phyloP scores from a whole-genome alignment of 2,113 vertebrate genomes.

The Lophochroa leadbeateri region DNA sequence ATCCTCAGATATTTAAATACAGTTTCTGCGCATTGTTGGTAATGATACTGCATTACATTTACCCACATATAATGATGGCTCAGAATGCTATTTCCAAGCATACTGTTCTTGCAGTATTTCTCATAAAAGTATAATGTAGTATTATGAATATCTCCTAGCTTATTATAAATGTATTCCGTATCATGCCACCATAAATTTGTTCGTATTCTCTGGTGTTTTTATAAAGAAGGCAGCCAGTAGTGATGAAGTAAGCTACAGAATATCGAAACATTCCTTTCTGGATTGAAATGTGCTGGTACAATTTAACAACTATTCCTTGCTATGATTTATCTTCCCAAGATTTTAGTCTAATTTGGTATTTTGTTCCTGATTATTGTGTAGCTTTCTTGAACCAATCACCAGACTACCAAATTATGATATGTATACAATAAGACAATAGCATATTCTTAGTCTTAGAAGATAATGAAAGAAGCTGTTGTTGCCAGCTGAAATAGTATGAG shows the following conservation, averaged over 20 bases:
- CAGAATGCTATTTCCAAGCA: background rate
- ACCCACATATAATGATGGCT: background rate
- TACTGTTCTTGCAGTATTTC: background rate
- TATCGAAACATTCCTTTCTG: background rate
- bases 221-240: background rate
- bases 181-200: background rate
- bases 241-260: background rate
- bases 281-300: background rate
- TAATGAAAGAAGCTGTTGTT: background rate
- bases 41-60: background rate
- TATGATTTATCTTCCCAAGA: background rate
- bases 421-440: background rate
- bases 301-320: background rate
- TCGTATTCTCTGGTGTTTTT: background rate
- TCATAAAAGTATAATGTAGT: background rate
- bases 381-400: background rate
- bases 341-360: background rate
- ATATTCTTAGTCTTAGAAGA: background rate
- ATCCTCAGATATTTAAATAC: background rate
- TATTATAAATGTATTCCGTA: background rate
- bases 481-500: background rate
- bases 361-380: background rate
- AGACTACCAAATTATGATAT: background rate
- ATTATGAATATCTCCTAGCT: background rate
- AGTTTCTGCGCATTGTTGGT: background rate